These are phyloP conservation scores for Actinopyga echinites DNA, from an alignment of 53 echinoderm and acorn worm genomes.

Conservation along the genomic window DNA sequence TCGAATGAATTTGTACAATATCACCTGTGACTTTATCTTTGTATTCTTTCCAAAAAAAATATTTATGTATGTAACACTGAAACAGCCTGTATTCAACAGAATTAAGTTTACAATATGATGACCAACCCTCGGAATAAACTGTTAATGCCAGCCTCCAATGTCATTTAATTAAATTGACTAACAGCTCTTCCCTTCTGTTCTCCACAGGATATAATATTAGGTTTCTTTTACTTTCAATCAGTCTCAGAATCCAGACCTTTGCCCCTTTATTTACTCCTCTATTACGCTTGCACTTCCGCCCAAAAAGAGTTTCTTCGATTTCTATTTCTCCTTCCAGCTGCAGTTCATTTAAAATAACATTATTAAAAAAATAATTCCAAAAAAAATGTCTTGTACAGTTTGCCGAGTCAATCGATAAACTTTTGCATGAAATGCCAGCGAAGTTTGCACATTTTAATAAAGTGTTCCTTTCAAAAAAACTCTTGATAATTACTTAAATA, in stretches of 20 bases:
- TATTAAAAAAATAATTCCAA: background rate
- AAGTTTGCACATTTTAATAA: background rate
- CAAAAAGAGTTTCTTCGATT: background rate
- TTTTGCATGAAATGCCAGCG: background rate
- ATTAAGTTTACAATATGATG: too few relatives aligned
- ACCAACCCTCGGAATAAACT: too few relatives aligned
- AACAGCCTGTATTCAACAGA: too few relatives aligned
- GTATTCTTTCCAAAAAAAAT: too few relatives aligned
- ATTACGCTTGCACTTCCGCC: background rate
- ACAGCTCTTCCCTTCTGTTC: background rate
- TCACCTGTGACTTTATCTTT: too few relatives aligned
- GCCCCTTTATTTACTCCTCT: too few relatives aligned
- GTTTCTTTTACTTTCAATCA: background rate
- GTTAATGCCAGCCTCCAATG: background rate
- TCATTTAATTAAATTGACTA: background rate
- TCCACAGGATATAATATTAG: slow-evolving; percentile 12
- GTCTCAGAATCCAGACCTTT: background rate
- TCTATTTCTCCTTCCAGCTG: background rate
- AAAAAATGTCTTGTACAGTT: background rate
- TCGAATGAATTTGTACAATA: too few relatives aligned
- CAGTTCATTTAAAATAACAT: background rate
- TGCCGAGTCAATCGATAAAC: background rate
- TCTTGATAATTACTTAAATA: background rate
- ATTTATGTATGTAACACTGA: too few relatives aligned
- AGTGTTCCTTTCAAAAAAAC: background rate